Percentiles rank a stretch among this genome's conserved stretches.
Evolutionary conservation across 1,140 invertebrate species (phyloP).

Genomic region (Araneus ventricosus): DNA sequence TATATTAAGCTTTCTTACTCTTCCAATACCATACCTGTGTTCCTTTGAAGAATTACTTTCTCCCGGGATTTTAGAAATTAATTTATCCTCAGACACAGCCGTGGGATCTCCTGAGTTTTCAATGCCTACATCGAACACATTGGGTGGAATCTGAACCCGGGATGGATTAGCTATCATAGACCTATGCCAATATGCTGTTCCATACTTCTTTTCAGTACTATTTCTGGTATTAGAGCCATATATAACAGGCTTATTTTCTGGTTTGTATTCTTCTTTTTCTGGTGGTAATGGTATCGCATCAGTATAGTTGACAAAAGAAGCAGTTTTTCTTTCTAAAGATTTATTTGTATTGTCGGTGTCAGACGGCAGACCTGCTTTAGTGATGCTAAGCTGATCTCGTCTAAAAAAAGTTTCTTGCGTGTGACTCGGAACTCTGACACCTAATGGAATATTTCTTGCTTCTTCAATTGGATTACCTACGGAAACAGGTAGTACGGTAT

Average conservation of each 20-base stretch:
- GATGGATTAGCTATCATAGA: slow-evolving; percentile 32
- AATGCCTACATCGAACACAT: neutral
- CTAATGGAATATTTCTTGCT: neutral
- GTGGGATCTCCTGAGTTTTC: neutral
- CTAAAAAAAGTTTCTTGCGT: neutral
- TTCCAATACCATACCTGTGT: slow-evolving; percentile 32
- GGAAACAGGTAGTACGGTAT: neutral
- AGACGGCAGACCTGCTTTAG: neutral
- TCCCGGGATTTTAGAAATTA: neutral
- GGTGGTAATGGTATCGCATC: neutral
- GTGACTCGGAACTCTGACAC: neutral
- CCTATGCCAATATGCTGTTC: slow-evolving; percentile 60
- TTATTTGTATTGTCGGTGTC: neutral
- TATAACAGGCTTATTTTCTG: neutral
- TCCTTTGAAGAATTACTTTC: neutral
- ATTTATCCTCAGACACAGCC: too few relatives aligned
- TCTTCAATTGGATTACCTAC: neutral
- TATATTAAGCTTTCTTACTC: slow-evolving; percentile 20
- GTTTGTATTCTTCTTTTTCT: neutral
- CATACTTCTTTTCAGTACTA: slow-evolving; percentile 45
- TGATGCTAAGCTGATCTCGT: neutral
- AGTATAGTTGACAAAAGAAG: neutral
- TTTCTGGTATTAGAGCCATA: neutral
- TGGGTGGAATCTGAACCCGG: neutral
- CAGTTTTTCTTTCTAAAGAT: neutral